Percentiles rank a stretch among this genome's conserved stretches.
phyloP scores from a whole-genome alignment of 2,797 vertebrate genomes.

The Onychomys torridus region DNA sequence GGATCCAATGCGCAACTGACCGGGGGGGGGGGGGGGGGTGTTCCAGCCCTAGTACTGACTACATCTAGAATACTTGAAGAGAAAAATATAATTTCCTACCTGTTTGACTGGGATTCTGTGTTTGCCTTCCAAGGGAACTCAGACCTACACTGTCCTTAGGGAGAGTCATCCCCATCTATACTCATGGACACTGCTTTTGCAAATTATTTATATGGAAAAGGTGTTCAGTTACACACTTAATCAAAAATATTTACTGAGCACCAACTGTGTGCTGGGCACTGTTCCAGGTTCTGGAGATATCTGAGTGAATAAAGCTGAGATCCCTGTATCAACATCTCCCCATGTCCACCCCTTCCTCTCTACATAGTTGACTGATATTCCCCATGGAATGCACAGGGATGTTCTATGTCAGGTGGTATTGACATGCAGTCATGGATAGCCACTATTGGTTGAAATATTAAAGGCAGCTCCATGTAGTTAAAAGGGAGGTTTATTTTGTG shows the following conservation, averaged over 20 bases:
- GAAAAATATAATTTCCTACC: background rate
- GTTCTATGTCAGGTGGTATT: background rate
- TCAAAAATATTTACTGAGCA: background rate
- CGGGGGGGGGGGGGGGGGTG: too few relatives aligned
- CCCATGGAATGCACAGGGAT: rapidly evolving
- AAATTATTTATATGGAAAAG: background rate
- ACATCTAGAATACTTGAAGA: background rate
- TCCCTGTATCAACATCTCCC: rapidly evolving
- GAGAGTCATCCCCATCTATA: too few relatives aligned
- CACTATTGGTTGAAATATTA: too few relatives aligned
- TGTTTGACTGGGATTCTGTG: background rate
- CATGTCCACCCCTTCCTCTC: rapidly evolving
- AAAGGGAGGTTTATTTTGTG: too few relatives aligned
- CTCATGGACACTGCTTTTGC: background rate
- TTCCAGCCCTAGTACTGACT: rapidly evolving
- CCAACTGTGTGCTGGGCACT: background rate
- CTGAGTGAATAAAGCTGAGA: too few relatives aligned
- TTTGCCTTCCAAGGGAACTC: background rate
- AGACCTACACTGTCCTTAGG: background rate
- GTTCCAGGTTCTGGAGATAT: rapidly evolving
- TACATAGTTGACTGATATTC: rapidly evolving
- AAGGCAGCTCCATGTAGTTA: too few relatives aligned
- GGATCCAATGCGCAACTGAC: background rate
- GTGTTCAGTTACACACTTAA: background rate
- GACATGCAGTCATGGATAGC: background rate